Base-by-base conservation (phyloP, 2,113 vertebrate genomes). In the Pterocles burchelli region DNA sequence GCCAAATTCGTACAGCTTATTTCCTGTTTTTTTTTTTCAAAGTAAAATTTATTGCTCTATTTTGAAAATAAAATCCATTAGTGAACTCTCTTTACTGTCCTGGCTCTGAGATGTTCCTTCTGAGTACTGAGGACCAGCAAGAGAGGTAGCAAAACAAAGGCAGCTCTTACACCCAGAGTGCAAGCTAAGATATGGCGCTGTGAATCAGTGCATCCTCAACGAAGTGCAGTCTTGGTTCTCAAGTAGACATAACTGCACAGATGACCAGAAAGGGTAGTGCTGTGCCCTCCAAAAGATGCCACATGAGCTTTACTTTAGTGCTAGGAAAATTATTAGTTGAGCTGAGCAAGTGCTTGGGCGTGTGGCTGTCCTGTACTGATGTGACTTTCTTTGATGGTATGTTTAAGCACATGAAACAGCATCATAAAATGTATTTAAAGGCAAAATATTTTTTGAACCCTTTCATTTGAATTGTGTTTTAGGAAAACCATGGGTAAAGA, bases 31-130 rank as follows among this genome's bases (percentile, higher is more conserved):
- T 79, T 29, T 16, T 48, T 15, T 8, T 2, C 5, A 11, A 90
- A 68, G 49, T 65, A 82, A 73, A 76, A 94, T 72, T 76, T 88
- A 88, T 62, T 76, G 51, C 62, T 88, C 8, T 91, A 29, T 86
- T 95, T 95, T 83, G 75, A 88, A 93, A 94, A 88, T 29, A 73
- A 58, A 90, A 93, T 62, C 93, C 36, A 79, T 74, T 72, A 73
- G 21, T 79, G 55, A 88, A 62, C 21, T 41, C 43, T 49, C 20
- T 79, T 74, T 80, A 86, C n/a, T 90, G 43, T 86, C 36, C 75
- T 41, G 28, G 54, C 36, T 41, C 43, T 43, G 25, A 59, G 58
- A 66, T 2, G 5, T 41, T 83, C 62, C 33, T 68, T 57, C 19
- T 29, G 43, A 31, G 43, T 80, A 51, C 45, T 49, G 31, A 77